These are phyloP conservation scores for Cottus gobio DNA, from an alignment of 2,113 vertebrate species.

Conservation along the genomic window DNA sequence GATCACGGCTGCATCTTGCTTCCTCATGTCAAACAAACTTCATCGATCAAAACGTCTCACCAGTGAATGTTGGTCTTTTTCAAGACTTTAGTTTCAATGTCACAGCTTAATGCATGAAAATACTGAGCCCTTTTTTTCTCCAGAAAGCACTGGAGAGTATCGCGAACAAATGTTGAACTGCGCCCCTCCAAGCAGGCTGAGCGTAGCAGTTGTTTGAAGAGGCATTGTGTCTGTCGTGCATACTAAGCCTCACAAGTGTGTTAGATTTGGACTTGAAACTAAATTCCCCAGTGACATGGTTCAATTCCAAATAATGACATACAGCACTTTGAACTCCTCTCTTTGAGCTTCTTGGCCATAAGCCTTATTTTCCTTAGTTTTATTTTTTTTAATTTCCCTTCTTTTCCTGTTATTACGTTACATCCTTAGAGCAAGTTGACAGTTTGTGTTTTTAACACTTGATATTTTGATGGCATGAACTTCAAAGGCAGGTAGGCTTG, in stretches of 20 bases:
- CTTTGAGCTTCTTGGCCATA: conserved; percentile 58
- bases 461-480: conserved; percentile 63
- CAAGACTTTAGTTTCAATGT: conserved; percentile 8
- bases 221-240: conserved; percentile 62
- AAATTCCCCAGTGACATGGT: conserved; percentile 68
- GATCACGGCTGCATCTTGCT: not conserved
- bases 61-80: conserved; percentile 13
- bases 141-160: conserved; percentile 42
- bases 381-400: conserved; percentile 27
- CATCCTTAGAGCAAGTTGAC: conserved; percentile 52
- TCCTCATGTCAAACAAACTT: conserved; percentile 1
- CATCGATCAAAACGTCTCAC: not conserved
- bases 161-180: conserved; percentile 51
- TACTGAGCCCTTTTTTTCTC: conserved; percentile 28
- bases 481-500: conserved; percentile 66
- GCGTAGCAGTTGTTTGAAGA: conserved; percentile 59
- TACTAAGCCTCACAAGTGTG: conserved; percentile 60
- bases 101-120: conserved; percentile 34
- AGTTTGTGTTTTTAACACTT: conserved; percentile 58
- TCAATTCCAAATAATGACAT: conserved; percentile 75
- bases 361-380: conserved; percentile 52
- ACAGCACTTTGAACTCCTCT: conserved; percentile 55
- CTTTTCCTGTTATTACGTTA: conserved; percentile 46
- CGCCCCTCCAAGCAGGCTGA: conserved; percentile 54
- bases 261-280: conserved; percentile 72